phyloP scores from a whole-genome alignment of 2,113 vertebrate species.

The Lophius piscatorius region DNA sequence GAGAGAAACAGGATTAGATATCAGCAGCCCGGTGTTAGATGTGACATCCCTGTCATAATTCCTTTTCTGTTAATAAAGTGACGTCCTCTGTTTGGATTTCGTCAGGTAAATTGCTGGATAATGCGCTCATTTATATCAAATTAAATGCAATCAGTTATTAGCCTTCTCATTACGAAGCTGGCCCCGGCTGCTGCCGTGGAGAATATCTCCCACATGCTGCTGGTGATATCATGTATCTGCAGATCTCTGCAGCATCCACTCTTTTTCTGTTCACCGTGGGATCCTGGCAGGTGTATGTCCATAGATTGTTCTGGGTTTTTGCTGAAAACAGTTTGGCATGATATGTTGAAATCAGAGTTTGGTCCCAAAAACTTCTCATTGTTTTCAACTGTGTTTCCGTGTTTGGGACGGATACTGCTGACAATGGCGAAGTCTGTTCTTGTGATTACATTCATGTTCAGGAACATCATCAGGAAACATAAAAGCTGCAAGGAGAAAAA shows the following conservation, averaged over 20 bases:
- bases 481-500: background rate
- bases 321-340: slow-evolving; percentile 5
- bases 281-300: slow-evolving; percentile 30
- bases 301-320: slow-evolving; percentile 1
- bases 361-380: no score
- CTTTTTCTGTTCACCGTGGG: slow-evolving; percentile 7
- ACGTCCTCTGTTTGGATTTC: slow-evolving; percentile 45
- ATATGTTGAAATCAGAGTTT: no score
- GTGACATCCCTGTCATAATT: no score
- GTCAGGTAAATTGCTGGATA: slow-evolving; percentile 55
- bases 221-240: slow-evolving; percentile 35
- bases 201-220: slow-evolving; percentile 59
- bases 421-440: no score
- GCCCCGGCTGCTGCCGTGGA: slow-evolving; percentile 34
- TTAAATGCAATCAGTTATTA: slow-evolving; percentile 61
- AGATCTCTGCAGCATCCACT: slow-evolving; percentile 26
- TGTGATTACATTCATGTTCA: background rate
- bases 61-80: slow-evolving; percentile 44
- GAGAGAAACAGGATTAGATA: slow-evolving; percentile 12
- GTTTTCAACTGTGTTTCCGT: no score
- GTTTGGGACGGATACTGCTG: no score
- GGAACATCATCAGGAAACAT: background rate
- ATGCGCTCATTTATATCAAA: slow-evolving; percentile 62
- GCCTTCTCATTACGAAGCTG: slow-evolving; percentile 47
- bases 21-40: slow-evolving; percentile 19